Evolutionary conservation across 2,888 invertebrate species (phyloP), one percentile per base, ranked within the genome.

Genomic region (Conops quadrifasciatus): DNA sequence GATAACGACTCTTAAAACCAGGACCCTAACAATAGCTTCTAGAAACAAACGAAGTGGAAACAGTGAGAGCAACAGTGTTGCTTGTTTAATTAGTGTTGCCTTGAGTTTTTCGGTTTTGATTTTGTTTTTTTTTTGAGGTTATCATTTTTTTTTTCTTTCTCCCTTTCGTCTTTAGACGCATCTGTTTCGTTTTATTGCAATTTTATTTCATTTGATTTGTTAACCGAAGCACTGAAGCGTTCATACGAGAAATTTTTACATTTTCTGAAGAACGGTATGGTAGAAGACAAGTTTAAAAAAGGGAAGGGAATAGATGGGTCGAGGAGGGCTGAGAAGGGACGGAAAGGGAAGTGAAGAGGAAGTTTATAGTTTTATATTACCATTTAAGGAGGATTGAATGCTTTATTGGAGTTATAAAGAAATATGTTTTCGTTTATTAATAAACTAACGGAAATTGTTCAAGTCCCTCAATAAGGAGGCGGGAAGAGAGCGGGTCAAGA

Each of bases 11-110:
- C 21, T 13, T 24, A 51, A 66, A 53, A 21, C 13, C 53, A 56
- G 43, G 53, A 66, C 21, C 36, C 4, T 24, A 53, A 56, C 36
- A 56, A 66, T 24, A 56, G 36, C 53, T 62, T 30, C 16, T 30
- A 24, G 47, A 43, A 58, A 59, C 59, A 56, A 58, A 19, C 67
- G 67, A 67, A 45, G 67, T 26, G 67, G 28, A 67, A 67, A 45
- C 16, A 58, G 53, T 67, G 58, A 43, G 45, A 45, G 67, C 59
- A 67, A 66, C 16, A 66, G 66, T 56, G 66, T 66, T 66, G 66
- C 43, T 53, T 66, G 43, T 66, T 56, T 66, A 66, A 66, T 66
- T 66, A 66, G 66, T 66, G 36, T 66, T 66, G 53, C 56, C 59
- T 67, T 59, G 45, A 47, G 58, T 43, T 43, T 66, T 66, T 58